Evolutionary conservation across 92 coral and sea anemone species (phyloP).

Genomic region (Chrysogorgia sp.): DNA sequence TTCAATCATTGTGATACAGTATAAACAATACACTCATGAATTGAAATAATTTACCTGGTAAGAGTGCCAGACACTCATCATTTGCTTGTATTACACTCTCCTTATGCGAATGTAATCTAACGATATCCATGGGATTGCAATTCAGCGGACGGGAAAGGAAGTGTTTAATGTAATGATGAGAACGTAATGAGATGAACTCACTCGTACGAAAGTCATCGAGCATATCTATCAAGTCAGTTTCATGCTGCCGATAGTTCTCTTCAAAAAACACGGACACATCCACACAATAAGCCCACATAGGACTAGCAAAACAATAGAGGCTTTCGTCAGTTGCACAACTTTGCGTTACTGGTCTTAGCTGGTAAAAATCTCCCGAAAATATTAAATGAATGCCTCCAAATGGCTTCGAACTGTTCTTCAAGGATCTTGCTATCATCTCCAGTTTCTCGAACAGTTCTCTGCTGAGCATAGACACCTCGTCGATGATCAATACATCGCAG

Average conservation of each 20-base stretch:
- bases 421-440: constrained; percentile 36
- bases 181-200: constrained; percentile 12
- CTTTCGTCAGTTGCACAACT: constrained; percentile 30
- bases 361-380: constrained; percentile 51
- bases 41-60: constrained; percentile 15
- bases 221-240: constrained; percentile 28
- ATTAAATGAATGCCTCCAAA: constrained; percentile 58
- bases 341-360: constrained; percentile 40
- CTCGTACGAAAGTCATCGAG: constrained; percentile 34
- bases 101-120: constrained; percentile 27
- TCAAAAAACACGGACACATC: constrained; percentile 32
- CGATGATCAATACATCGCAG: constrained; percentile 33
- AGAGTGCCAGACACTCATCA: constrained; percentile 1
- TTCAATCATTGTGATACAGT: no score
- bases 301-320: constrained; percentile 17
- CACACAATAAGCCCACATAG: constrained; percentile 48
- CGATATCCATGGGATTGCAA: constrained; percentile 27
- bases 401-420: constrained; percentile 14
- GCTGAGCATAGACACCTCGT: constrained; percentile 57
- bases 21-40: no score
- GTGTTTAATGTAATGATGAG: constrained; percentile 1
- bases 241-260: constrained; percentile 34
- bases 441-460: constrained; percentile 55
- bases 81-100: constrained; percentile 18
- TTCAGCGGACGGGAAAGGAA: background rate